Evolutionary conservation across 2,888 invertebrate species (phyloP).

Genomic region (Branchellion lobata): DNA sequence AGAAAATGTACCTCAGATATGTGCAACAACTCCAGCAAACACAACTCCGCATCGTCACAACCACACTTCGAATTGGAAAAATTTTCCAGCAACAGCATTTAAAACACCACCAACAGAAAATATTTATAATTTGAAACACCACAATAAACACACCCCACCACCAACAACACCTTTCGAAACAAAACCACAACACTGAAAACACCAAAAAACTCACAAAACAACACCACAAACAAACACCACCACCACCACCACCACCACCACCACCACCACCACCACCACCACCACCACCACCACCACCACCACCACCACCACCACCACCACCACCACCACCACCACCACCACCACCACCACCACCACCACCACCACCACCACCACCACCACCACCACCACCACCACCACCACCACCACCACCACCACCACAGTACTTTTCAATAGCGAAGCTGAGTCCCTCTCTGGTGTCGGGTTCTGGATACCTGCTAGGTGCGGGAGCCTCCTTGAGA

Average conservation of each 20-base stretch:
- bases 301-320: background rate
- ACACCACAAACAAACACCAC: too few species aligned
- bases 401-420: slow-evolving; percentile 6
- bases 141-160: too few species aligned
- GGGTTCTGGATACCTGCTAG: slow-evolving; percentile 25
- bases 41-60: too few species aligned
- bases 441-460: slow-evolving; percentile 40
- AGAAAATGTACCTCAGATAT: too few species aligned
- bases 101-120: too few species aligned
- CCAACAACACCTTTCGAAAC: too few species aligned
- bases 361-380: background rate
- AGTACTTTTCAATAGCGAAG: slow-evolving; percentile 41
- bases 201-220: background rate
- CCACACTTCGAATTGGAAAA: too few species aligned
- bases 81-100: too few species aligned
- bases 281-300: background rate
- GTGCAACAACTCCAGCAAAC: too few species aligned
- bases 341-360: background rate
- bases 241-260: too few species aligned
- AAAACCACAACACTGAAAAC: too few species aligned
- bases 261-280: background rate
- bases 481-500: background rate
- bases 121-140: too few species aligned
- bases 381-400: slow-evolving; percentile 11
- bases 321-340: slow-evolving; percentile 15